phyloP scores from a whole-genome alignment of 2,888 invertebrate genomes.

The Sympetrum striolatum region DNA sequence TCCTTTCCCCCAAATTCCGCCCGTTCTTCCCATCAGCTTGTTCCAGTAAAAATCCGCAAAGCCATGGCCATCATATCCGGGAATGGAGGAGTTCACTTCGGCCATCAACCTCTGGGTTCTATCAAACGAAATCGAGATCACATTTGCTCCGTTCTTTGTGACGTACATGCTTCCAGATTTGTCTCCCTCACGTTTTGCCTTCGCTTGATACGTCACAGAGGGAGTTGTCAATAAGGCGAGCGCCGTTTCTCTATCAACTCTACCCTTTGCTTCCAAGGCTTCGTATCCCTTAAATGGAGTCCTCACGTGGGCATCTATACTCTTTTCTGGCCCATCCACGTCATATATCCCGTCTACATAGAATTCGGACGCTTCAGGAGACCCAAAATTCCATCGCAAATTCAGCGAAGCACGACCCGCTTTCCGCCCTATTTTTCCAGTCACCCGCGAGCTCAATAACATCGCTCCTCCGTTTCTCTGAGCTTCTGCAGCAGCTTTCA shows the following conservation, averaged over 20 bases:
- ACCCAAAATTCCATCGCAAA: not conserved
- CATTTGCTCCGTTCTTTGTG: not conserved
- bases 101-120: not conserved
- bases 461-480: not conserved
- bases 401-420: not conserved
- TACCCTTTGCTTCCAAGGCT: not conserved
- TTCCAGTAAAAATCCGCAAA: not conserved
- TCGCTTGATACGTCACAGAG: not conserved
- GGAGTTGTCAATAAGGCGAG: not conserved
- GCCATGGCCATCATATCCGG: not conserved
- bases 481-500: not conserved
- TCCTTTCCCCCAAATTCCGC: not conserved
- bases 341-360: conserved; percentile 10
- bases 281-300: conserved; percentile 7
- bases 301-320: not conserved
- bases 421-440: not conserved
- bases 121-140: not conserved
- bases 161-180: not conserved
- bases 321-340: not conserved
- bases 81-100: not conserved
- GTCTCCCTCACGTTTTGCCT: conserved; percentile 3
- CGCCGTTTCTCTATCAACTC: not conserved
- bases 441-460: not conserved
- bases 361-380: not conserved
- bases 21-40: not conserved